Base-by-base conservation (phyloP, 2,797 vertebrate species). In the Sebastes trivittatus region DNA sequence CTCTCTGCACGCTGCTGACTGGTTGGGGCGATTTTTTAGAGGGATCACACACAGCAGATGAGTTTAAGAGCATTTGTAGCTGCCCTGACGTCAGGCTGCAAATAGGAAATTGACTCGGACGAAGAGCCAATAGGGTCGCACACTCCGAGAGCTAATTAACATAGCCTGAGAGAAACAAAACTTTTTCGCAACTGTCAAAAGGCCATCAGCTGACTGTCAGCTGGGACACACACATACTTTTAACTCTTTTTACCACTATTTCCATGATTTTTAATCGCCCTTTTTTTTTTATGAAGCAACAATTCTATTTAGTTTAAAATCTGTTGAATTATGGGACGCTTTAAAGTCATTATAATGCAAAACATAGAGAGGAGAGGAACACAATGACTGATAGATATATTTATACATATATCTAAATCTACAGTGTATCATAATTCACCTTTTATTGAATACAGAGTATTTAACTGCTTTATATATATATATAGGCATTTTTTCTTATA, bases 171-270 rank as follows among this genome's bases (percentile, higher is more conserved):
- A 93, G 96, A 96, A 96, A 96, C 95, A 94, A 95, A 98, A 98
- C 95, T 97, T 98, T 97, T 97, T 95, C 92, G 88, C 91, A 90
- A 96, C 96, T 97, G 97, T 98, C 97, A 97, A 82, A 88, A 88
- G 82, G 90, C 93, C 93, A 93, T 97, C 98, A 98, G 97, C 98
- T 99, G 98, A 97, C 97, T 98, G 97, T 98, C 97, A 98, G 96
- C 96, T 95, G 96, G 95, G 94, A 85, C 81, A 6, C 38, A 42
- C 38, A 42, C 71, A 70, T 60, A 16, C 71, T 69, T 67, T 96
- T 95, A 94, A 95, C 94, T 90, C 92, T 71, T 75, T 69, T 69
- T 52, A 32, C 42, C 54, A 14, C 66, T 64, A 0, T 8, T 11
- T 2, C 5, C 4, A 1, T 34, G 5, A 77, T 74, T 78, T 78